phyloP scores from a whole-genome alignment of 2,888 invertebrate genomes.

The Eledona agricola region DNA sequence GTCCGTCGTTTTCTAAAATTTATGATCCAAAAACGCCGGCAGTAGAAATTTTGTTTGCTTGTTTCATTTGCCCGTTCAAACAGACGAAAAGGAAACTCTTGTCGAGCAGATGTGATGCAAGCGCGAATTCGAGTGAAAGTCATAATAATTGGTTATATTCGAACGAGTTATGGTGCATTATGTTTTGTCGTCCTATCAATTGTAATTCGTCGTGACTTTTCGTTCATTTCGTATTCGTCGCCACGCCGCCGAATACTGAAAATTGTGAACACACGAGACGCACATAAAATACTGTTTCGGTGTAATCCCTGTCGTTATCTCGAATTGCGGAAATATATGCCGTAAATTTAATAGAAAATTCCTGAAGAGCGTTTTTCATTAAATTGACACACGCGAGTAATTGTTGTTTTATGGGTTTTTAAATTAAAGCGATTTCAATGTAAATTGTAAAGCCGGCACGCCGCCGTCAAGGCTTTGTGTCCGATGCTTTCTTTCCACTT shows the following conservation, averaged over 20 bases:
- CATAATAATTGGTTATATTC: slow-evolving; percentile 32
- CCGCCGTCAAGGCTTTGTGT: slow-evolving; percentile 1
- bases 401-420: slow-evolving; percentile 1
- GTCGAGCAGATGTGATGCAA: slow-evolving; percentile 35
- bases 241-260: slow-evolving; percentile 11
- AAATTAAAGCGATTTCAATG: background rate
- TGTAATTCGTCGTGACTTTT: slow-evolving; percentile 13
- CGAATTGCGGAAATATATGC: too few relatives aligned
- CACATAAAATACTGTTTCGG: slow-evolving; percentile 18
- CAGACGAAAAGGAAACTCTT: slow-evolving; percentile 32
- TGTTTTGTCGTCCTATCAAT: slow-evolving; percentile 20
- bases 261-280: slow-evolving; percentile 18
- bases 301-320: slow-evolving; percentile 17
- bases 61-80: slow-evolving; percentile 21
- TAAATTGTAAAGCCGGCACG: slow-evolving; percentile 1
- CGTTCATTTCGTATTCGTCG: slow-evolving; percentile 21
- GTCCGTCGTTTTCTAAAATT: slow-evolving; percentile 27
- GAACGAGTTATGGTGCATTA: slow-evolving; percentile 6
- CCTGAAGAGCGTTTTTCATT: too few relatives aligned
- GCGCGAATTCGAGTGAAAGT: slow-evolving; percentile 37
- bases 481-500: slow-evolving; percentile 1
- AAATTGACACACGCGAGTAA: background rate
- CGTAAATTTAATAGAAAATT: slow-evolving; percentile 2
- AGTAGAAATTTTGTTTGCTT: slow-evolving; percentile 32
- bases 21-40: slow-evolving; percentile 21